Conservation (phyloP, 2,797 vertebrate species). For the Garrulus glandarius region DNA sequence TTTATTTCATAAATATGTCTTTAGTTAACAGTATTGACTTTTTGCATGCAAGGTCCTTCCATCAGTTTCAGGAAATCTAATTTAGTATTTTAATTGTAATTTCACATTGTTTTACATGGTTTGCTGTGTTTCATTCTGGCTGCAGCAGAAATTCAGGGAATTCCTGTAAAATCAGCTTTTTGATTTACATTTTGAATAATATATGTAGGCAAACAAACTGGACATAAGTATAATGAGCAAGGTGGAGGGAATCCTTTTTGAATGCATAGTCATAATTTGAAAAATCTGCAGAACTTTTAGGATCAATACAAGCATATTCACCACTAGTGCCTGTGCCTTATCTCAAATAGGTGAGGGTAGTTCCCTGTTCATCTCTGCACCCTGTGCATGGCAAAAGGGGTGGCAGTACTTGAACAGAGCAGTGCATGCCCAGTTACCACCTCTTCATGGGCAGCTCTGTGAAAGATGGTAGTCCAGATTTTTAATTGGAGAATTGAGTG, state of each 20-base stretch:
- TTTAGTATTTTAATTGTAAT: not conserved
- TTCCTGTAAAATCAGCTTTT: not conserved
- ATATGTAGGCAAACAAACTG: not conserved
- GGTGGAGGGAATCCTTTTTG: not conserved
- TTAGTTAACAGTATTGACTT: not conserved
- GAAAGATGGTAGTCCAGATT: not conserved
- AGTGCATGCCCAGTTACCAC: accelerated
- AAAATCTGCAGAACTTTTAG: not conserved
- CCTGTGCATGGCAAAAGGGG: not conserved
- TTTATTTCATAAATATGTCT: not conserved
- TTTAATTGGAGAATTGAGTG: not conserved
- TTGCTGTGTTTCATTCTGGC: not conserved
- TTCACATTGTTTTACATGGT: not conserved
- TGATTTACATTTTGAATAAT: not conserved
- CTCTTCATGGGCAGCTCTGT: not conserved
- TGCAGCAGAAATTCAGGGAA: not conserved
- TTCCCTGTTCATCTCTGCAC: not conserved
- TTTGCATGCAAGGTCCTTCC: not conserved
- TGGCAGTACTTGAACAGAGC: not conserved
- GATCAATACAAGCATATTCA: not conserved
- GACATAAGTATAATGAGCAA: not conserved
- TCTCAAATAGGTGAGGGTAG: not conserved
- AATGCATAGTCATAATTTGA: not conserved
- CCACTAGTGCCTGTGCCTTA: not conserved
- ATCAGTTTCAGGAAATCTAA: not conserved